These are phyloP conservation scores for Pseudomyrmex gracilis DNA, from an alignment of 1,140 invertebrate species.

Conservation along the genomic window DNA sequence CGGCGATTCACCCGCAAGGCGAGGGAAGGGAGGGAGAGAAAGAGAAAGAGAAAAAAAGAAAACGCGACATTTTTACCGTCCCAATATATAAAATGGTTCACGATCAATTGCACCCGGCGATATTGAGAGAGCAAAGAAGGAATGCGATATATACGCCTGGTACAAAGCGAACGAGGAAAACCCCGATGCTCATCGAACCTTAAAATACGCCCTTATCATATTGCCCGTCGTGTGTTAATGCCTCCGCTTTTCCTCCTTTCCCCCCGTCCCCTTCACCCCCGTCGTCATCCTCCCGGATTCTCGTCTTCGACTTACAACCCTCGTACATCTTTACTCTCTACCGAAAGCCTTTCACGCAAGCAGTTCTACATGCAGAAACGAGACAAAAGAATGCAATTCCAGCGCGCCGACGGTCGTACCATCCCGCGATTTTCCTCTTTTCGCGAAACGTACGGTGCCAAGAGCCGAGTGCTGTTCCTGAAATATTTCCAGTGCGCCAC, in stretches of 20 bases:
- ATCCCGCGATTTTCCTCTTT: constrained; percentile 55
- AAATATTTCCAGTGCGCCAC: constrained; percentile 68
- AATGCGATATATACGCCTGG: constrained; percentile 63
- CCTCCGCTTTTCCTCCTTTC: not conserved
- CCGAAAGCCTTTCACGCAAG: constrained; percentile 22
- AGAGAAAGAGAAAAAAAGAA: constrained; percentile 15
- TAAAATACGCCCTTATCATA: constrained; percentile 76
- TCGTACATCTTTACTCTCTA: not conserved
- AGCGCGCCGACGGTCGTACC: constrained; percentile 22
- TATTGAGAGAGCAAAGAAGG: constrained; percentile 69
- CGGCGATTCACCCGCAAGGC: constrained; percentile 5
- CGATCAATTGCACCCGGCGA: constrained; percentile 73
- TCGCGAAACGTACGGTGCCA: constrained; percentile 68
- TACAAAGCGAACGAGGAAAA: constrained; percentile 60
- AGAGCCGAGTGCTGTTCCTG: constrained; percentile 66
- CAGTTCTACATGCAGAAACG: constrained; percentile 48
- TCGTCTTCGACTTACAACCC: constrained; percentile 24
- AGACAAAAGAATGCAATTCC: constrained; percentile 69
- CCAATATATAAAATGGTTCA: constrained; percentile 75
- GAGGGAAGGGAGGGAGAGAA: not conserved
- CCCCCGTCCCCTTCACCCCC: not conserved
- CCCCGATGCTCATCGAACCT: constrained; percentile 73
- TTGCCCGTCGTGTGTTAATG: constrained; percentile 54
- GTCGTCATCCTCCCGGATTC: too few relatives aligned
- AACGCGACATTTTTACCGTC: constrained; percentile 74